phyloP scores from a whole-genome alignment of 2,113 vertebrate species.

The Callipepla californica region DNA sequence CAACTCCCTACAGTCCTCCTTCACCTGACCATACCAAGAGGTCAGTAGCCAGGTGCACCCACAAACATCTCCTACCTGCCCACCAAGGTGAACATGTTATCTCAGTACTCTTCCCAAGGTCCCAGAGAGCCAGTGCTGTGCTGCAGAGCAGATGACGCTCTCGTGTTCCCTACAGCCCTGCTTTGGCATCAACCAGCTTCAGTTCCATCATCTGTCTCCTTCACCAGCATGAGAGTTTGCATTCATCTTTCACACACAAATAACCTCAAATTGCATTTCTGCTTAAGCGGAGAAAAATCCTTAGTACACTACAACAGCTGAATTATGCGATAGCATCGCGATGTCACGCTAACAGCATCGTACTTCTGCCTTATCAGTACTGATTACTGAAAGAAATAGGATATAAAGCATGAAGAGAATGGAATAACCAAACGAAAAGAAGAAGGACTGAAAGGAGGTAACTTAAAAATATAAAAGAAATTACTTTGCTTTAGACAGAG shows the following conservation, averaged over 20 bases:
- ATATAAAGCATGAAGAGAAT: background rate
- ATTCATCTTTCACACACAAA: background rate
- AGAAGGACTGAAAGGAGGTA: too few species aligned
- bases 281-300: background rate
- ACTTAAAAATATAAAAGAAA: background rate
- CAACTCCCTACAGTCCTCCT: background rate
- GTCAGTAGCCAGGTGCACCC: background rate
- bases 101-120: background rate
- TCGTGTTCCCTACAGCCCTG: background rate
- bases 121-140: background rate
- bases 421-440: background rate
- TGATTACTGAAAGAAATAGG: background rate
- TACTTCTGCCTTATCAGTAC: background rate
- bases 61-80: background rate
- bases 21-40: background rate
- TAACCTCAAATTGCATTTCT: background rate
- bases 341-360: rapidly evolving
- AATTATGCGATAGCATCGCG: background rate
- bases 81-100: background rate
- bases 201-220: background rate
- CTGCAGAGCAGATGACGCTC: background rate
- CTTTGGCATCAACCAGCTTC: background rate
- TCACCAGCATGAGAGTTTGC: background rate
- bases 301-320: background rate
- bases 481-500: background rate